Evolutionary conservation across 2,797 vertebrate genomes (phyloP), one percentile per base, ranked within the genome.

Genomic region (Enteromius paludinosus): DNA sequence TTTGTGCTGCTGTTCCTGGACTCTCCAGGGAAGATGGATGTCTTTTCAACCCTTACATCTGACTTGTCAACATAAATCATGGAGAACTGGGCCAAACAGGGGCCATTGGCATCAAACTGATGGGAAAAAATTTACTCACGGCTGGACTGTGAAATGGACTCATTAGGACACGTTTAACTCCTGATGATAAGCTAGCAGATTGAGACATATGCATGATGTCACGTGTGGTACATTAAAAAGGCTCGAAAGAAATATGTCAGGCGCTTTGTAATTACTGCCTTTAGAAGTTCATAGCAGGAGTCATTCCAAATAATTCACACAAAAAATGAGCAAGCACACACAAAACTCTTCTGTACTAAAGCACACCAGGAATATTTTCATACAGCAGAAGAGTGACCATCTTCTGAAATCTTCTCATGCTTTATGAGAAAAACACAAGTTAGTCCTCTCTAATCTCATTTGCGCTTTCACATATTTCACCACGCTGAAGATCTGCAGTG

Each of bases 11-110:
- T 83, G 68, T 87, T 80, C 79, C 76, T 61, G 68, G 78, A 62
- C 79, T 82, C 86, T 79, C 81, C 83, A 72, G 85, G 81, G 71
- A 86, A 88, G 89, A 90, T 85, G 88, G 86, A 88, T 89, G 87
- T 82, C 86, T 87, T 86, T 87, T 87, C 70, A 84, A 80, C 80
- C 86, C 80, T 87, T 85, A 84, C 84, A 78, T 87, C 85, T 86
- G 83, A 78, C 86, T 85, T 87, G 85, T 86, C 83, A 78, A 87
- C 83, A 89, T 88, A 87, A 90, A 90, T 89, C 87, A 90, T 81
- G 33, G 68, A 86, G 86, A 89, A 88, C 82, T 89, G 82, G 87
- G 85, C 84, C 85, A 87, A 86, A 85, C 83, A 75, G 86, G 78
- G 82, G 83, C 84, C 87, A 78, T 73, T 81, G 87, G 86, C 84